Conservation (phyloP, 2,888 invertebrate genomes). For the Mimas tiliae region DNA sequence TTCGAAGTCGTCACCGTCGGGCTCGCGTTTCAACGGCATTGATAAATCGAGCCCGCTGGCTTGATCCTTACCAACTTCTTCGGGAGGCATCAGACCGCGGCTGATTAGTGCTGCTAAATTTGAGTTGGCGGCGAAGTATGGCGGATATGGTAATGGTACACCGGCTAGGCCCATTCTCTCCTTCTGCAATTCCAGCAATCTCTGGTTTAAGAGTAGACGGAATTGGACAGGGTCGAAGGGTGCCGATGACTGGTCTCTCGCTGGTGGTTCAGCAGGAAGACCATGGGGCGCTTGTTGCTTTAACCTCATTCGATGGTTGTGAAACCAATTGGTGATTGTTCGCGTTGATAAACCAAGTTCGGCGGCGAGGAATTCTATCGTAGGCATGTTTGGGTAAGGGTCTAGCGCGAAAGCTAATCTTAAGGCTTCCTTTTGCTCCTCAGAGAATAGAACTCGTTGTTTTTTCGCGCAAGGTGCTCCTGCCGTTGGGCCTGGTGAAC, state of each 20-base stretch:
- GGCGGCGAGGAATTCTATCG: conserved; percentile 97
- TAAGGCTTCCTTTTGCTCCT: conserved; percentile 98
- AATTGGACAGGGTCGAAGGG: conserved; percentile 97
- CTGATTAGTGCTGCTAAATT: conserved; percentile 91
- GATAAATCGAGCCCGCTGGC: conserved; percentile 94
- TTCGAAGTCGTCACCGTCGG: conserved; percentile 90
- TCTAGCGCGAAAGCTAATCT: conserved; percentile 97
- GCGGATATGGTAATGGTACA: conserved; percentile 90
- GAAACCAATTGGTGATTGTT: conserved; percentile 99
- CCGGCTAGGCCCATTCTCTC: conserved; percentile 92
- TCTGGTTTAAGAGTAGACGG: conserved; percentile 93
- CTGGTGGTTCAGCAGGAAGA: conserved; percentile 89
- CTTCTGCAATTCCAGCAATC: conserved; percentile 94
- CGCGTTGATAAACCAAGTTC: conserved; percentile 96
- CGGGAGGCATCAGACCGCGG: conserved; percentile 86
- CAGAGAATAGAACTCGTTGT: conserved; percentile 98
- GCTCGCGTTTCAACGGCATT: conserved; percentile 92
- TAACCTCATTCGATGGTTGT: conserved; percentile 99
- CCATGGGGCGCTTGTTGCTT: conserved; percentile 95
- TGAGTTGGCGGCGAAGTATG: conserved; percentile 90
- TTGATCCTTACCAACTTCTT: conserved; percentile 89
- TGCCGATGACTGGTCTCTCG: conserved; percentile 89
- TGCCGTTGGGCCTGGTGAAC: conserved; percentile 90
- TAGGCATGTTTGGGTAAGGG: conserved; percentile 98
- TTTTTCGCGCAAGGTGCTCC: conserved; percentile 95